phyloP scores from a whole-genome alignment of 2,888 invertebrate species.

The Noctua pronuba region DNA sequence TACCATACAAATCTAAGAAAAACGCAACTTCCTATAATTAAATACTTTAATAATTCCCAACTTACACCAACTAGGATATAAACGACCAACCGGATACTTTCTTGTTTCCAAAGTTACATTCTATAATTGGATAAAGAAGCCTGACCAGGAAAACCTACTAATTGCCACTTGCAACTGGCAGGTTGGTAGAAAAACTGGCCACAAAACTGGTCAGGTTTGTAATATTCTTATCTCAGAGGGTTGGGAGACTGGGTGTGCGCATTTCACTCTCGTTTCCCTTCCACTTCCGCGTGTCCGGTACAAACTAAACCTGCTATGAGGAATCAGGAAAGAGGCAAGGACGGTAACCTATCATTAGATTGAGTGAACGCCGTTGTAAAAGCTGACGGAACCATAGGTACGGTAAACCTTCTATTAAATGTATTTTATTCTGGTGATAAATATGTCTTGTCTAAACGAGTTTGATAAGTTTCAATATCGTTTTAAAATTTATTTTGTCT shows the following conservation, averaged over 20 bases:
- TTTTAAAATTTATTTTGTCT: background rate
- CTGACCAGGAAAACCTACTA: constrained; percentile 71
- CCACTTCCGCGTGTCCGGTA: constrained; percentile 77
- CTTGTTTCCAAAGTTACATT: constrained; percentile 42
- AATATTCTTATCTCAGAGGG: constrained; percentile 58
- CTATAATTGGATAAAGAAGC: constrained; percentile 70
- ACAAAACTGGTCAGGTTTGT: constrained; percentile 53
- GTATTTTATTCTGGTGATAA: constrained; percentile 23
- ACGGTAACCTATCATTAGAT: constrained; percentile 73
- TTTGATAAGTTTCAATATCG: background rate
- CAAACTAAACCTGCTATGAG: constrained; percentile 68
- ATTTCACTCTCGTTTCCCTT: constrained; percentile 79
- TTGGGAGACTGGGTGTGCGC: constrained; percentile 68
- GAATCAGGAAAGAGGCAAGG: constrained; percentile 77
- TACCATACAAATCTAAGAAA: background rate
- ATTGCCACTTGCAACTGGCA: constrained; percentile 61
- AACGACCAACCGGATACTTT: constrained; percentile 45
- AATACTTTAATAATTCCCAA: constrained; percentile 12
- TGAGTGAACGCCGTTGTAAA: constrained; percentile 38
- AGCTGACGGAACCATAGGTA: constrained; percentile 40
- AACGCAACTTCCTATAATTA: background rate
- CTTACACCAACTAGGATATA: constrained; percentile 39
- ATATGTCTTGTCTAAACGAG: background rate
- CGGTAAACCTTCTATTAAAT: constrained; percentile 36
- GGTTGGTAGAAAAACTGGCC: constrained; percentile 50